Evolutionary conservation across 2,113 vertebrate species (phyloP), one percentile per base, ranked within the genome.

Genomic region (Geococcyx californianus): DNA sequence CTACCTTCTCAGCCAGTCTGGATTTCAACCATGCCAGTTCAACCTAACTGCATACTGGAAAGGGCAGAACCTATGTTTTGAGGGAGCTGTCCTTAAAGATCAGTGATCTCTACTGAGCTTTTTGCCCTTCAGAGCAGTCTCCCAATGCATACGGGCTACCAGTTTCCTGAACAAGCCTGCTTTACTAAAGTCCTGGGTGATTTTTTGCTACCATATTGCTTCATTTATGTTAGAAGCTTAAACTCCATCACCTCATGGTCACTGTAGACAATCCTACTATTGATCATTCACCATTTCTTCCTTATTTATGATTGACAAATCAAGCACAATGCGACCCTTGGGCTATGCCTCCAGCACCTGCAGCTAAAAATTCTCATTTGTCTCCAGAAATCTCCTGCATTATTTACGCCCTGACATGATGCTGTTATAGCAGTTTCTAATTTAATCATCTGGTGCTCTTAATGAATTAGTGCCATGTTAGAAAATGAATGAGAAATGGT

Each of bases 311-410:
- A 34, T 4, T 36, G 28, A 13, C 9, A 72, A 11, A 42, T 60
- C 28, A 44, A 75, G 20, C 24, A 54, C 13, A 4, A 5, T 67
- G 4, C 0, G 0, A 52, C 8, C 10, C 23, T 45, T 45, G 11
- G 42, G 7, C 15, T 42, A 8, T 31, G 20, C 36, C 44, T 83
- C 24, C 36, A 70, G 14, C 18, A 84, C 2, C 9, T 34, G 8
- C 68, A 92, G 21, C 18, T 69, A 58, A 80, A 69, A 77, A 11
- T 44, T 40, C 10, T 56, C 6, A 40, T 3, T 34, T 24, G 4
- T 84, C 2, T 45, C 34, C 51, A 70, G 45, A 84, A 80, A 87
- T 40, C 21, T 45, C 11, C 20, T 51, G 7, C 25, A 33, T 80
- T 74, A 33, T 73, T 87, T 87, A 67, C 33, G 2, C 26, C 60